Conservation (phyloP, 2,888 invertebrate species). For the Acrobasis consociella region DNA sequence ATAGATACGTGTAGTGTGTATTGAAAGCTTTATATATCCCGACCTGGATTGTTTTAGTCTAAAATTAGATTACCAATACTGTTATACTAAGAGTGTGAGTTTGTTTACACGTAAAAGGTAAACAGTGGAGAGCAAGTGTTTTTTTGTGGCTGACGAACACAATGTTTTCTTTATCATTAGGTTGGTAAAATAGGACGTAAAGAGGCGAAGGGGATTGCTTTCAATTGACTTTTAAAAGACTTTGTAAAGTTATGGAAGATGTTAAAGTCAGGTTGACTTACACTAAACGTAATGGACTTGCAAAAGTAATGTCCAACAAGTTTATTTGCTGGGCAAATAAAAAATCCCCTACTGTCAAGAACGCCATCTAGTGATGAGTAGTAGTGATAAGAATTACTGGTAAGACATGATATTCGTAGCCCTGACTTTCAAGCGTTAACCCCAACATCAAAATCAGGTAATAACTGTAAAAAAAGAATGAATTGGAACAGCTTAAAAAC, state of each 20-base stretch:
- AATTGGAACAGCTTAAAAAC: no score
- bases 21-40: slow-evolving; percentile 11
- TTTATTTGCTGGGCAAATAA: no score
- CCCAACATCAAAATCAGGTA: no score
- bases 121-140: slow-evolving; percentile 5
- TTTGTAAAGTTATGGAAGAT: not conserved
- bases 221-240: not conserved
- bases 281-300: no score
- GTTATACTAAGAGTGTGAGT: slow-evolving; percentile 6
- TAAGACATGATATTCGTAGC: no score
- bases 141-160: slow-evolving; percentile 5
- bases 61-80: slow-evolving; percentile 18
- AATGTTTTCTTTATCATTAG: slow-evolving; percentile 7
- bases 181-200: slow-evolving; percentile 3
- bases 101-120: slow-evolving; percentile 16
- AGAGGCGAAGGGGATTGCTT: slow-evolving; percentile 5
- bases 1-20: not conserved
- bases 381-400: no score
- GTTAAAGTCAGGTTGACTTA: not conserved
- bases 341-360: no score
- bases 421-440: no score
- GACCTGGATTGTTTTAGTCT: slow-evolving; percentile 14
- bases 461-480: no score
- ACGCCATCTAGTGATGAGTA: no score
- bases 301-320: no score